A percentile compares a stretch with the other conserved stretches of the same genome.
phyloP scores from a whole-genome alignment of 2,888 invertebrate species.

The Eucera pruinosa region DNA sequence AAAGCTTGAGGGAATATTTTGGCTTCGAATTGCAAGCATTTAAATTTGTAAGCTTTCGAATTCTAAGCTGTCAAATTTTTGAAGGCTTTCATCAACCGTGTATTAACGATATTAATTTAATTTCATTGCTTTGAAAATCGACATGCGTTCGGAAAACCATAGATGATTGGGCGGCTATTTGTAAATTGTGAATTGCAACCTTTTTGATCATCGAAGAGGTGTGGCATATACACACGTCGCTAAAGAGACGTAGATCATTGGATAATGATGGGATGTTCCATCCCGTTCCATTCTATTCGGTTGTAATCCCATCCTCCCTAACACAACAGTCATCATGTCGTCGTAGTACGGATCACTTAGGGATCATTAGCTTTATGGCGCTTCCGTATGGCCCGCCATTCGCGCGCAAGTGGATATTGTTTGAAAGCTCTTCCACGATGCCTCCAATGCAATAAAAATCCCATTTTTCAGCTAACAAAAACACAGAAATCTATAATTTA shows the following conservation, averaged over 20 bases:
- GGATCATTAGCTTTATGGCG: conserved; percentile 75
- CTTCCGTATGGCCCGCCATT: conserved; percentile 72
- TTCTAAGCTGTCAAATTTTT: no score
- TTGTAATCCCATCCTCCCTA: conserved; percentile 75
- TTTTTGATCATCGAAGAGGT: conserved; percentile 51
- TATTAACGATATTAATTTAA: no score
- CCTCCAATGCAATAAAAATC: conserved; percentile 2
- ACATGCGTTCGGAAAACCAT: background rate
- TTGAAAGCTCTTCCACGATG: conserved; percentile 21
- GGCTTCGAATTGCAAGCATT: no score
- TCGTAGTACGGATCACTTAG: conserved; percentile 75
- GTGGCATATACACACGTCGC: conserved; percentile 66
- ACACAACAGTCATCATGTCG: conserved; percentile 73
- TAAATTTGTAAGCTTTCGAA: no score
- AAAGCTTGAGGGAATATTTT: no score
- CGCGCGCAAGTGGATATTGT: conserved; percentile 64
- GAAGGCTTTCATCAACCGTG: no score
- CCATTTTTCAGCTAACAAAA: background rate
- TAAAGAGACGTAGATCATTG: conserved; percentile 79
- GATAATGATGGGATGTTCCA: conserved; percentile 81
- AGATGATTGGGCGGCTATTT: no score
- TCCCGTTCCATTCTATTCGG: conserved; percentile 75
- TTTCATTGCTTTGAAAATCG: no score
- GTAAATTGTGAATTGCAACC: no score
- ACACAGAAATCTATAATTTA: no score